These are phyloP conservation scores for Ceramica pisi DNA, from an alignment of 2,888 invertebrate genomes.

Conservation along the genomic window DNA sequence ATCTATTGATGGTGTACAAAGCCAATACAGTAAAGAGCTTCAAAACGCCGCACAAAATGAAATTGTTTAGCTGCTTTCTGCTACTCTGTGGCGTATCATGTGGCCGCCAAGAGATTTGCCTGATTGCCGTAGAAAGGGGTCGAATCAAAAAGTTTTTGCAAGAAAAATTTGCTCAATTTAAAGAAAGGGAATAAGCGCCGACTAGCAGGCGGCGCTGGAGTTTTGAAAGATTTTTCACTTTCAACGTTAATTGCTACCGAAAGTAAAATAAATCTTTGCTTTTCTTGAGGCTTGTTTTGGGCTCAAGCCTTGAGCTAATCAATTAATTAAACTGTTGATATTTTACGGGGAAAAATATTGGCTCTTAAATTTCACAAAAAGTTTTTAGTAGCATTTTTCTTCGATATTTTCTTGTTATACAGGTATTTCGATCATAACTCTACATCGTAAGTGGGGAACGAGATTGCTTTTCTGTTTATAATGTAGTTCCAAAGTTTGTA, in stretches of 20 bases:
- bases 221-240: conserved; percentile 90
- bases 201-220: conserved; percentile 77
- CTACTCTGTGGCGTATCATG: conserved; percentile 71
- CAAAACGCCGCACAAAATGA: neutral
- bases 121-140: conserved; percentile 88
- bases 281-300: conserved; percentile 83
- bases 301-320: conserved; percentile 81
- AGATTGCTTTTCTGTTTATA: conserved; percentile 81
- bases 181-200: conserved; percentile 86
- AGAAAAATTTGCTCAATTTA: conserved; percentile 89
- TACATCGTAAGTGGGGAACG: conserved; percentile 60
- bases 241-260: conserved; percentile 88
- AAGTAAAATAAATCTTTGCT: conserved; percentile 89
- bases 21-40: too few species aligned
- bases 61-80: conserved; percentile 21
- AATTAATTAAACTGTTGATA: conserved; percentile 87
- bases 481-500: conserved; percentile 85
- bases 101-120: conserved; percentile 80
- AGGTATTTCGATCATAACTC: neutral
- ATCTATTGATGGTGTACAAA: too few species aligned
- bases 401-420: neutral
- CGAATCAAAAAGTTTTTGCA: conserved; percentile 86
- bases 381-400: conserved; percentile 24
- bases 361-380: conserved; percentile 32
- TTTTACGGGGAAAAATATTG: conserved; percentile 64